Base-by-base conservation (phyloP, 2,113 vertebrate genomes). In the Aspidoscelis tigris region DNA sequence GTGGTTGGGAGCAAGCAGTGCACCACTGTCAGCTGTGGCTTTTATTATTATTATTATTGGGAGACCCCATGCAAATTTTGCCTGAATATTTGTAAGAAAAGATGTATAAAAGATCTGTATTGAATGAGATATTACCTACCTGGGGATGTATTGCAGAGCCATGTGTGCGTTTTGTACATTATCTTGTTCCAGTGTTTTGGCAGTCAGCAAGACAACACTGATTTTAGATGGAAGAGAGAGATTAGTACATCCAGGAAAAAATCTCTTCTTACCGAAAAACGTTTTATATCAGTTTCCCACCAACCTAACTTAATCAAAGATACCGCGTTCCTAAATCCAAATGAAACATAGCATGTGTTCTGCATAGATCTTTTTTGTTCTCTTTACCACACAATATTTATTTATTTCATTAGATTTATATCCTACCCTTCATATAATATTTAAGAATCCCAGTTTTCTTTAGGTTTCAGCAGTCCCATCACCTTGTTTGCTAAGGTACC, bases 61-160 rank as follows among this genome's bases (percentile, higher is more conserved):
- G 47, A 9, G 47, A 50, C 47, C 47, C 47, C 47, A 50, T 50
- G 47, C 47, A 50, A 9, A 5, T 50, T 50, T 50, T 50, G 8
- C 47, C 47, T 50, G 33, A 33, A 33, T 33, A 33, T 33, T 33
- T 33, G 64, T 22, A 68, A 9, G 65, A 68, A 70, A 88, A 88
- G 71, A 12, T 44, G 61, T 82, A 84, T 86, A 82, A 69, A 90
- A 26, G 72, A 81, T 85, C 76, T 81, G 21, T 78, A 92, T 53
- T 68, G 89, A 89, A 78, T 85, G 53, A 77, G 20, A 84, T 26
- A 68, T 84, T 87, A 78, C 58, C 22, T 77, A 82, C 88, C 84
- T 50, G 1, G 87, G 80, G 1, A 75, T 43, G 1, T 68, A 87
- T 81, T 79, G 22, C 83, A 79, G 75, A 88, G 80, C 3, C 44